phyloP scores from a whole-genome alignment of 2,888 invertebrate species.

The Schizaphis graminum region DNA sequence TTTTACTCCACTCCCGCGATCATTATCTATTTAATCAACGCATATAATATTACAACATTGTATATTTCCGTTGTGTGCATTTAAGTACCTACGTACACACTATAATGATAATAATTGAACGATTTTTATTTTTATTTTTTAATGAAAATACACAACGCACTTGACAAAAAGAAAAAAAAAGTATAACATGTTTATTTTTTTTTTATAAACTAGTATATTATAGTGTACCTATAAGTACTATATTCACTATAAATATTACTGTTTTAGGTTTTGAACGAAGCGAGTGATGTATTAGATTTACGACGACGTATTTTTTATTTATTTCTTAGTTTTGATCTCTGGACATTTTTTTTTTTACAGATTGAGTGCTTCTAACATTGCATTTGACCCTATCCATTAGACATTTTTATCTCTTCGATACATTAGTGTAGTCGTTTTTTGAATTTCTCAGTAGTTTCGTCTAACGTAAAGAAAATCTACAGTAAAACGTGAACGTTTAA shows the following conservation, averaged over 20 bases:
- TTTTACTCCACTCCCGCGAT: background rate
- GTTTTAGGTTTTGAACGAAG: background rate
- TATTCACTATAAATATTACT: background rate
- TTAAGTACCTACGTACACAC: background rate
- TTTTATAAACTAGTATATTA: background rate
- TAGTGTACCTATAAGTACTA: too few species aligned
- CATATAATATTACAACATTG: background rate
- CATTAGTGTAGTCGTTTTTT: background rate
- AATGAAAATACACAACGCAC: background rate
- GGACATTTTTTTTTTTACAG: background rate
- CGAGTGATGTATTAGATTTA: background rate
- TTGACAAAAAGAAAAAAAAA: background rate
- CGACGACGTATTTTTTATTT: background rate
- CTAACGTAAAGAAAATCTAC: background rate
- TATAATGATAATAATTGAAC: background rate
- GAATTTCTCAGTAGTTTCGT: background rate
- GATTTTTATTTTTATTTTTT: background rate
- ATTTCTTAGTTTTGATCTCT: background rate
- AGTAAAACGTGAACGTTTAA: background rate
- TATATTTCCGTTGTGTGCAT: background rate
- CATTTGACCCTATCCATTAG: background rate
- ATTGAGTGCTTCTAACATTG: background rate
- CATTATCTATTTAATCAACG: conserved; percentile 36
- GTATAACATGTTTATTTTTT: background rate
- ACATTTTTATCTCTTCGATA: background rate